Percentiles rank a stretch among this genome's conserved stretches.
phyloP scores from a whole-genome alignment of 2,888 invertebrate species.

The Cosmia trapezina region DNA sequence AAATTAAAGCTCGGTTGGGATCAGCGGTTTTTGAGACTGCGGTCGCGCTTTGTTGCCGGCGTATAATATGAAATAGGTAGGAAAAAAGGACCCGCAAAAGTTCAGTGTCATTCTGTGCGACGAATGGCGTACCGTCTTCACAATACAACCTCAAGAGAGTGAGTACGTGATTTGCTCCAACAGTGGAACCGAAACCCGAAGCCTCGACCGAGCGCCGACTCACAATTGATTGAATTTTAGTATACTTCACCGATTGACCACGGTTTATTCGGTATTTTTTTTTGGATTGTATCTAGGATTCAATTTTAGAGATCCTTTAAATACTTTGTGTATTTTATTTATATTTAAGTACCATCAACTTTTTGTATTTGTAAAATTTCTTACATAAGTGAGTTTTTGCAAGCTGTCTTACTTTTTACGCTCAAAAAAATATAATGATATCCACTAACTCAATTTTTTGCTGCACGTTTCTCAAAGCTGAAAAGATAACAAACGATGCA shows the following conservation, averaged over 20 bases:
- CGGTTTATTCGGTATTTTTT: conserved; percentile 8
- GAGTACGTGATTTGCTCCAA: conserved; percentile 48
- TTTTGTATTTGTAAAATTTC: conserved; percentile 9
- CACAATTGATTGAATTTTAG: conserved; percentile 35
- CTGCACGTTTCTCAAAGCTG: background rate
- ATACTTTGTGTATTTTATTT: background rate
- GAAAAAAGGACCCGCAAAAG: conserved; percentile 63
- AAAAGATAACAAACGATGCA: conserved; percentile 22
- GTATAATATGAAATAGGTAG: conserved; percentile 70
- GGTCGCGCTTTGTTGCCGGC: conserved; percentile 74
- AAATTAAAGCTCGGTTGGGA: conserved; percentile 82
- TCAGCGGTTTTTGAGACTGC: conserved; percentile 79
- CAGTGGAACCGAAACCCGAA: background rate
- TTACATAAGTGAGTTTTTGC: conserved; percentile 12
- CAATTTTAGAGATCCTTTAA: conserved; percentile 12
- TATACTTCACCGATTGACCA: conserved; percentile 11
- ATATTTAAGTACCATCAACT: background rate
- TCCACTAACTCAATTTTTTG: background rate
- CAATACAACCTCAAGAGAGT: conserved; percentile 50
- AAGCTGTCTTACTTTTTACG: background rate
- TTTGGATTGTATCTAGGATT: background rate
- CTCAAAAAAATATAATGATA: conserved; percentile 26
- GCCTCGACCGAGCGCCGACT: background rate
- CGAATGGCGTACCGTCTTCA: conserved; percentile 56
- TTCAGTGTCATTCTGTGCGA: conserved; percentile 61